These are phyloP conservation scores for Globia sparganii DNA, from an alignment of 2,888 invertebrate species.

Conservation along the genomic window DNA sequence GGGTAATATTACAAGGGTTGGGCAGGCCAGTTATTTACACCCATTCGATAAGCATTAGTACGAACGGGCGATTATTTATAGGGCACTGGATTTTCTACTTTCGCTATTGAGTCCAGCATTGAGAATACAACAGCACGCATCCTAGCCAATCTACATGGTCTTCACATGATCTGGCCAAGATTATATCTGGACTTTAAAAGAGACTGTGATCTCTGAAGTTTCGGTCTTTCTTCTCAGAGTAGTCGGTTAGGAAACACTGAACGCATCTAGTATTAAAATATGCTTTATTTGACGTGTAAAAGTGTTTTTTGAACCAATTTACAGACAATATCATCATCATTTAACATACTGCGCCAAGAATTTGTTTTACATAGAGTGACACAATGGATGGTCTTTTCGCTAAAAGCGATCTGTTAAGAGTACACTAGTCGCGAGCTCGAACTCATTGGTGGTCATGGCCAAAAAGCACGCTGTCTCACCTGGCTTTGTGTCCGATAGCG, in stretches of 20 bases:
- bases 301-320: background rate
- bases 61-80: background rate
- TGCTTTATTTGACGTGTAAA: background rate
- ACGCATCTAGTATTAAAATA: background rate
- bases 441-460: too few species aligned
- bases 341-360: background rate
- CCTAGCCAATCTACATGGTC: background rate
- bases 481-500: too few species aligned
- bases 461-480: too few species aligned
- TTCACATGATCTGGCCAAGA: background rate
- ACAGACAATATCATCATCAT: background rate
- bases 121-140: background rate
- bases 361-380: background rate
- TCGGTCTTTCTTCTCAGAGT: background rate
- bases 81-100: background rate
- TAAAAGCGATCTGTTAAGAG: background rate
- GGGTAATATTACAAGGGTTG: too few species aligned
- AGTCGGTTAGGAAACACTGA: background rate
- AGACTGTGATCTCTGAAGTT: background rate
- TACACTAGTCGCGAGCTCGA: too few species aligned
- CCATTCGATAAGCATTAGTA: background rate
- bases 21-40: background rate
- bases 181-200: background rate
- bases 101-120: background rate
- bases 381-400: background rate